These are phyloP conservation scores for Thomomys bottae DNA, from an alignment of 2,113 vertebrate species.

Conservation along the genomic window DNA sequence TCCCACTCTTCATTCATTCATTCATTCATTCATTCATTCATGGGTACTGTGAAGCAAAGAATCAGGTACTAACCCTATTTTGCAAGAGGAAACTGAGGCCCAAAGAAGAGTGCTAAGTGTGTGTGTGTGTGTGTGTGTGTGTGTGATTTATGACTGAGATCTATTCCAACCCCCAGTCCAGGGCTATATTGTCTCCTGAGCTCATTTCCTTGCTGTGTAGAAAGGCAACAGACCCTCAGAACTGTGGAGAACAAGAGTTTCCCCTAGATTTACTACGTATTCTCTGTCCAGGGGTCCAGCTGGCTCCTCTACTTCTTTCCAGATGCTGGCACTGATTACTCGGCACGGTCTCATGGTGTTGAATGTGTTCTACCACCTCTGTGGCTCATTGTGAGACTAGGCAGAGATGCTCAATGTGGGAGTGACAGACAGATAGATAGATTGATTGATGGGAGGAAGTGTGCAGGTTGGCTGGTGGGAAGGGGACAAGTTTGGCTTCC, in stretches of 20 bases:
- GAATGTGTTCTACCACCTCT: neutral
- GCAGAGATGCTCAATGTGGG: neutral
- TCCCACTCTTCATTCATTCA: neutral
- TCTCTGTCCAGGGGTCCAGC: neutral
- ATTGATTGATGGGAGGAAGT: slow-evolving; percentile 25
- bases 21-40: too few species aligned
- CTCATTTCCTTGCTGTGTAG: neutral
- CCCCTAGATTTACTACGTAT: neutral
- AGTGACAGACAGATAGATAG: neutral
- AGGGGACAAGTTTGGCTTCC: slow-evolving; percentile 80
- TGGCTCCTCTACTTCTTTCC: neutral
- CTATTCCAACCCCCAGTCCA: neutral
- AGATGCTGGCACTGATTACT: neutral
- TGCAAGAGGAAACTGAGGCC: slow-evolving; percentile 9
- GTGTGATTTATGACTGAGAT: neutral
- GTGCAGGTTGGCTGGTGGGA: slow-evolving; percentile 57
- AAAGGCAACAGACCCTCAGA: neutral
- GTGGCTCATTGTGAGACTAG: neutral
- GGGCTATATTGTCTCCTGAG: neutral
- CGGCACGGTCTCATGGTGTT: too few species aligned
- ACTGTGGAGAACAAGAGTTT: neutral
- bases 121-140: neutral
- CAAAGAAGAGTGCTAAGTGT: too few species aligned
- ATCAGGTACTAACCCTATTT: neutral
- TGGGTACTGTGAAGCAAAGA: neutral